These are phyloP conservation scores for Tolmerus cingulatus DNA, from an alignment of 2,888 invertebrate species.

Conservation along the genomic window DNA sequence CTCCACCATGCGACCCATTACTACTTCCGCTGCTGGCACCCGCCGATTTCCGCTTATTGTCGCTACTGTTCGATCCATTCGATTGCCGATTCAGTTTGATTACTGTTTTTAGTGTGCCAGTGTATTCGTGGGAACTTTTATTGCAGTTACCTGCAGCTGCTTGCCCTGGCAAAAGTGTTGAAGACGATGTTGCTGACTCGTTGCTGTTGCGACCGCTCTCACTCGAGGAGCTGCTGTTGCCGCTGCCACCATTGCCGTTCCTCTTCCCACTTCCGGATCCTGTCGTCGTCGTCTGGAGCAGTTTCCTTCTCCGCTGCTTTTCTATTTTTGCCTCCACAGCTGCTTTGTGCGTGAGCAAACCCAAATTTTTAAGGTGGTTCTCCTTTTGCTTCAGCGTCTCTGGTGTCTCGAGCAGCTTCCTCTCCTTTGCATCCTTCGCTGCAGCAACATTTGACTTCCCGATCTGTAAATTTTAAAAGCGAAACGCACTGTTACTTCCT, in stretches of 20 bases:
- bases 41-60: slow-evolving; percentile 43
- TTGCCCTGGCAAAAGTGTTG: background rate
- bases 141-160: slow-evolving; percentile 48
- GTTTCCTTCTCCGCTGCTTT: slow-evolving; percentile 66
- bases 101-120: slow-evolving; percentile 84
- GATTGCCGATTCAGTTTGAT: slow-evolving; percentile 75
- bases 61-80: slow-evolving; percentile 45
- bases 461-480: background rate
- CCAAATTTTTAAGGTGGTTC: slow-evolving; percentile 76
- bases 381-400: slow-evolving; percentile 76
- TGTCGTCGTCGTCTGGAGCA: slow-evolving; percentile 49
- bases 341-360: slow-evolving; percentile 77
- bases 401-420: slow-evolving; percentile 63
- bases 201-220: slow-evolving; percentile 29
- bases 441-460: background rate
- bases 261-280: slow-evolving; percentile 2
- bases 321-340: slow-evolving; percentile 74
- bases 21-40: slow-evolving; percentile 19
- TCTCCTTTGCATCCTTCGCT: background rate
- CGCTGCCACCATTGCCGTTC: slow-evolving; percentile 37
- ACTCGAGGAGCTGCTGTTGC: background rate
- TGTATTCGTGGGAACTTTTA: slow-evolving; percentile 66
- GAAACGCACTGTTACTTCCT: background rate
- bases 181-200: background rate
- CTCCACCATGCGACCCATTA: slow-evolving; percentile 47